Conservation (phyloP, 2,113 vertebrate genomes). For the Aplodontia rufa region DNA sequence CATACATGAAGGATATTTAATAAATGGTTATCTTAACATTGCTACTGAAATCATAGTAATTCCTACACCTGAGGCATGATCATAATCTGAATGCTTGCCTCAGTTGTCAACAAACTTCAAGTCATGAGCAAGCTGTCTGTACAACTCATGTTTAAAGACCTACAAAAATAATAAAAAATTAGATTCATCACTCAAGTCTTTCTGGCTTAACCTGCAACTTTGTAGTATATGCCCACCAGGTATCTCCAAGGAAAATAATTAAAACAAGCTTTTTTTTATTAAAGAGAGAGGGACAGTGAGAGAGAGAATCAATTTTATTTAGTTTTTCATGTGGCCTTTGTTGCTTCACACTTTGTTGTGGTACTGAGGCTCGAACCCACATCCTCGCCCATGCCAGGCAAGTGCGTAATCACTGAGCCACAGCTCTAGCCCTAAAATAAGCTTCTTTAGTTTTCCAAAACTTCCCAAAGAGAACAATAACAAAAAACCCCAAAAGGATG, state of each 20-base stretch:
- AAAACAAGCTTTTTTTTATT: too few species aligned
- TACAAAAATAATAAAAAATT: background rate
- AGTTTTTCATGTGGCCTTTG: too few species aligned
- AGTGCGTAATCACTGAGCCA: too few species aligned
- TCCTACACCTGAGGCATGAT: background rate
- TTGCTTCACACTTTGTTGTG: too few species aligned
- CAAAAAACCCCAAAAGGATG: background rate
- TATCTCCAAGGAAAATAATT: background rate
- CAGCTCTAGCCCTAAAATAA: too few species aligned
- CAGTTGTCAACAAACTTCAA: background rate
- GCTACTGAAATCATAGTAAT: background rate
- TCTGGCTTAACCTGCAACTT: background rate
- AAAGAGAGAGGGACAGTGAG: too few species aligned
- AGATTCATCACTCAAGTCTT: background rate
- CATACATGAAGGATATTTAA: constrained; percentile 46
- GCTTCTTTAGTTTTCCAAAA: constrained; percentile 1
- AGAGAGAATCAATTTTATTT: too few species aligned
- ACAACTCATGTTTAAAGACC: background rate
- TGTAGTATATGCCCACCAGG: background rate
- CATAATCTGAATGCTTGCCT: background rate
- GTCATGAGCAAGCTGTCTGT: background rate
- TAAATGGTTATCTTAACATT: constrained; percentile 48
- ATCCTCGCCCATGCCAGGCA: too few species aligned
- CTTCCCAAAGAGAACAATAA: background rate
- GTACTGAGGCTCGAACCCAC: too few species aligned